Evolutionary conservation across 2,113 vertebrate species (phyloP).

Genomic region (Progne subis): DNA sequence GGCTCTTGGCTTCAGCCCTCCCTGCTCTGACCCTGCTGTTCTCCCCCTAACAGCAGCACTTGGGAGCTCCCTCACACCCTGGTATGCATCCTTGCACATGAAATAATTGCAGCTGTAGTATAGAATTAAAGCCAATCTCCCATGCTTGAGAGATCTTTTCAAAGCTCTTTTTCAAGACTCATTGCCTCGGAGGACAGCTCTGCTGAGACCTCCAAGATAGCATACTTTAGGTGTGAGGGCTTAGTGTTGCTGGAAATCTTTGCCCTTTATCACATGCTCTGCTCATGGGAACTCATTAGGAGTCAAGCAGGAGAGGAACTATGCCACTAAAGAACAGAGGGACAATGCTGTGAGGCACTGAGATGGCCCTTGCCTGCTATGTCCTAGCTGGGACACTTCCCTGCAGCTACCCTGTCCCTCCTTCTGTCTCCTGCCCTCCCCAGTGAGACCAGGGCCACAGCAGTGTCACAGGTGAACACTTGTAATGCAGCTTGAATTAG

Average conservation of each 20-base stretch:
- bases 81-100: background rate
- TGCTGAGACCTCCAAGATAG: background rate
- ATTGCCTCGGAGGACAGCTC: background rate
- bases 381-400: rapidly evolving
- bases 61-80: background rate
- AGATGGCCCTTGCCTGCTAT: background rate
- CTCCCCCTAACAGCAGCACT: background rate
- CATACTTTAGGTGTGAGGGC: rapidly evolving
- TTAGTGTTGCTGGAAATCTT: background rate
- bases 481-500: background rate
- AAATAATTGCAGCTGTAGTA: background rate
- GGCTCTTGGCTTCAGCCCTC: background rate
- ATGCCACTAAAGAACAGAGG: background rate
- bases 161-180: background rate
- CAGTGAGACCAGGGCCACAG: background rate
- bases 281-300: background rate
- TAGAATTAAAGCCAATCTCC: background rate
- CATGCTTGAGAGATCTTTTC: background rate
- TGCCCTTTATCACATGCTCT: background rate
- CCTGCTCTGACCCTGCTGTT: rapidly evolving
- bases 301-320: background rate
- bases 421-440: background rate
- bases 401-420: background rate
- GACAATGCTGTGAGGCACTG: background rate
- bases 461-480: background rate